Conservation (phyloP, 2,797 vertebrate genomes). For the Neosalanx taihuensis region DNA sequence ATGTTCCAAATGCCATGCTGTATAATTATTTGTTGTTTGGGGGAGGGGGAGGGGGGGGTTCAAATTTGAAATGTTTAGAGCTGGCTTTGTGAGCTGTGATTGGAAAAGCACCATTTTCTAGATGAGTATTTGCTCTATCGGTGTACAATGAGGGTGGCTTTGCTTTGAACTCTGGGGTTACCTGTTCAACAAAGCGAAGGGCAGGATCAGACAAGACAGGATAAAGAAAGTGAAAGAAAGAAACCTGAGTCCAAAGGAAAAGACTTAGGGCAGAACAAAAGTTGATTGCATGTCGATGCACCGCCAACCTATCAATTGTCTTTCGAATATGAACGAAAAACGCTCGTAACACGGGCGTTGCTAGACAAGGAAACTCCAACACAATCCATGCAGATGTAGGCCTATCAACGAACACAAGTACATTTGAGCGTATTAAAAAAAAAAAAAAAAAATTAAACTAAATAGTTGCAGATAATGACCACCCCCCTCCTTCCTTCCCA, state of each 20-base stretch:
- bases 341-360: too few species aligned
- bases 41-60: too few species aligned
- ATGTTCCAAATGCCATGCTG: background rate
- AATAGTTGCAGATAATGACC: background rate
- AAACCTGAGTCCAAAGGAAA: background rate
- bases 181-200: constrained; percentile 20
- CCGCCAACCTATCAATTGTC: background rate
- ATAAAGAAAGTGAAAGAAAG: constrained; percentile 33
- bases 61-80: too few species aligned
- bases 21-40: background rate
- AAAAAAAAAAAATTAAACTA: too few species aligned
- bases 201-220: constrained; percentile 35
- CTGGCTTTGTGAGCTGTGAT: background rate
- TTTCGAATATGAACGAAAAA: background rate
- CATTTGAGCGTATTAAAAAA: background rate
- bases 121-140: background rate
- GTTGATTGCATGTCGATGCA: background rate
- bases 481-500: background rate
- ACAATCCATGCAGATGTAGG: constrained; percentile 1
- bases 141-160: constrained; percentile 30
- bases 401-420: background rate
- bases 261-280: background rate
- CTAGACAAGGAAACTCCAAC: background rate
- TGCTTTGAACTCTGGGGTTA: constrained; percentile 27
- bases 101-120: background rate